phyloP scores from a whole-genome alignment of 2,888 invertebrate genomes.

The Pristionchus maxplancki region DNA sequence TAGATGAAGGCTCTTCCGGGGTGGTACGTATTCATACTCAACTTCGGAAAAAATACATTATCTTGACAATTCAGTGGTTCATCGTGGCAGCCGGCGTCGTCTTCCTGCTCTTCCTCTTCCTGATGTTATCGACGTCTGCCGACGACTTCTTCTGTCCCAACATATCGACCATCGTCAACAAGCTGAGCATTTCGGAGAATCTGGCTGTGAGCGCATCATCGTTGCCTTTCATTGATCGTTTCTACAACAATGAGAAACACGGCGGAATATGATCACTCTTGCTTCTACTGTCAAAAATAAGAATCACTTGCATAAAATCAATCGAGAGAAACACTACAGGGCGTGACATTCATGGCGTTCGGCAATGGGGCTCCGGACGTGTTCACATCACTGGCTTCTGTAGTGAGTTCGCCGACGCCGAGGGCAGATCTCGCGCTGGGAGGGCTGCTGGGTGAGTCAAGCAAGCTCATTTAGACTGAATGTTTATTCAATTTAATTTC shows the following conservation, averaged over 20 bases:
- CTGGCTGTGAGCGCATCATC: conserved; percentile 76
- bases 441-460: conserved; percentile 77
- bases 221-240: too few relatives aligned
- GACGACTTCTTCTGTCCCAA: conserved; percentile 31
- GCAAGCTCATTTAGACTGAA: background rate
- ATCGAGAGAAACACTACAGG: conserved; percentile 79
- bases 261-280: too few relatives aligned
- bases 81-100: background rate
- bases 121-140: background rate
- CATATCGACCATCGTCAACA: background rate
- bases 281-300: too few relatives aligned
- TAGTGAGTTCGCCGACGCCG: conserved; percentile 74
- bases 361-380: conserved; percentile 86
- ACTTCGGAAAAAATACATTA: too few relatives aligned
- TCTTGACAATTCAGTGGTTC: conserved; percentile 36
- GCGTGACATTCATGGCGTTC: conserved; percentile 85
- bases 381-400: conserved; percentile 83
- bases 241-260: too few relatives aligned
- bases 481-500: too few relatives aligned
- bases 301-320: too few relatives aligned
- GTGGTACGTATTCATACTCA: too few relatives aligned
- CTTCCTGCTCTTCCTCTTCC: conserved; percentile 22
- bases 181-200: conserved; percentile 78
- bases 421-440: conserved; percentile 79
- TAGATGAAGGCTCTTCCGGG: too few relatives aligned